These are phyloP conservation scores for Hippolais icterina DNA, from an alignment of 2,113 vertebrate genomes.

Conservation along the genomic window DNA sequence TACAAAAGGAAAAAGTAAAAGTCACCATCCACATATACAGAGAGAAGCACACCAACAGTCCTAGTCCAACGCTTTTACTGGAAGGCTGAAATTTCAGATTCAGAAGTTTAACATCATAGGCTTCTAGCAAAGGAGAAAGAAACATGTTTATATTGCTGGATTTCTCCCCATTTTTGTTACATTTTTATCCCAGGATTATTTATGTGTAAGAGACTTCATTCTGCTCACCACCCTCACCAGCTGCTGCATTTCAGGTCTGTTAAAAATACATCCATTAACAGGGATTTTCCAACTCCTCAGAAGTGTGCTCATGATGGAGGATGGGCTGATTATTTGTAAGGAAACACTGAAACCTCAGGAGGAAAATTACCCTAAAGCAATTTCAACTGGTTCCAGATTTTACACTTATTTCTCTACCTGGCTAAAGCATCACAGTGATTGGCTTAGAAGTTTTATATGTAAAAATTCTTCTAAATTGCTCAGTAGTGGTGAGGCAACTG, in stretches of 20 bases:
- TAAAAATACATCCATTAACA: neutral
- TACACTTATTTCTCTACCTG: neutral
- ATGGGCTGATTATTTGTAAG: neutral
- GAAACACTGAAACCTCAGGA: neutral
- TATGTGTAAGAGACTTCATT: neutral
- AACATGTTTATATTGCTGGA: neutral
- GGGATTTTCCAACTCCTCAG: neutral
- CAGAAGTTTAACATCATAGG: neutral
- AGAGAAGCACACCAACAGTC: neutral
- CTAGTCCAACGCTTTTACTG: neutral
- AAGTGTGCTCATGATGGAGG: neutral
- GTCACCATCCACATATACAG: neutral
- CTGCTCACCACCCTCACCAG: neutral
- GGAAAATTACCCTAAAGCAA: neutral
- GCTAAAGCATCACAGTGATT: neutral
- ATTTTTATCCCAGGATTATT: neutral
- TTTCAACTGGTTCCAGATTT: neutral
- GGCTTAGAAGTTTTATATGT: neutral
- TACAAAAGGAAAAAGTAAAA: neutral
- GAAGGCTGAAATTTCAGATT: neutral
- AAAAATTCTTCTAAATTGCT: neutral
- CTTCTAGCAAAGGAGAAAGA: neutral
- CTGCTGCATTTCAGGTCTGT: neutral
- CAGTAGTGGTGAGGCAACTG: neutral
- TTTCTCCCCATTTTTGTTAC: neutral